phyloP scores from a whole-genome alignment of 2,888 invertebrate species.

The Dastarcus helophoroides region DNA sequence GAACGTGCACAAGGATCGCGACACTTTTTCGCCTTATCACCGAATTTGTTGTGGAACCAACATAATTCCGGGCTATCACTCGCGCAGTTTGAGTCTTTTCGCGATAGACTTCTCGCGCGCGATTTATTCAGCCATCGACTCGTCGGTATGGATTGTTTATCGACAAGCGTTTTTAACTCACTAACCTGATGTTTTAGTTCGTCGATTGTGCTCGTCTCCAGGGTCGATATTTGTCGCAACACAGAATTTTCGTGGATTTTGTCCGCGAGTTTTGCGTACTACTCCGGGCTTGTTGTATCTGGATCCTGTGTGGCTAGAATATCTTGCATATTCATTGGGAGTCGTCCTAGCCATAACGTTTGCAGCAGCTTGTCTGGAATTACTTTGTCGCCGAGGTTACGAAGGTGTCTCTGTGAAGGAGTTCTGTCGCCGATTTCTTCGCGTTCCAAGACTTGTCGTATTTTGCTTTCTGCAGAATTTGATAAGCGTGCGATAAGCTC shows the following conservation, averaged over 20 bases:
- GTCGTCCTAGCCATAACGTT: conserved; percentile 7
- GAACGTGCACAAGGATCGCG: conserved; percentile 9
- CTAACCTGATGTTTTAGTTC: background rate
- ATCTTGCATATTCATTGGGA: conserved; percentile 7
- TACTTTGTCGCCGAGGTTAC: conserved; percentile 1
- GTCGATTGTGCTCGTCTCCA: background rate
- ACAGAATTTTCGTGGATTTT: conserved; percentile 1
- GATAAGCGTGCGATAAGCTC: conserved; percentile 15
- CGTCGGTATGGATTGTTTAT: background rate
- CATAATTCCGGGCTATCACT: conserved; percentile 3
- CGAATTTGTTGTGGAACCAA: conserved; percentile 13
- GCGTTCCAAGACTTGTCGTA: conserved; percentile 7
- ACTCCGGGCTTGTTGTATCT: background rate
- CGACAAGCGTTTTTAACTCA: background rate
- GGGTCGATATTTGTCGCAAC: background rate
- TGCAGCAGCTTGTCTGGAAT: conserved; percentile 5
- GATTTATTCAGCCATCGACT: background rate
- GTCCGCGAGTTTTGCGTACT: background rate
- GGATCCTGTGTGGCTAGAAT: conserved; percentile 8
- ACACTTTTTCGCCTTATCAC: conserved; percentile 10
- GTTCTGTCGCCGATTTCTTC: conserved; percentile 12
- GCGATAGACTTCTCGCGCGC: background rate
- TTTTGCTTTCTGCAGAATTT: conserved; percentile 12
- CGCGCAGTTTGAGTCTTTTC: background rate
- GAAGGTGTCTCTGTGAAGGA: conserved; percentile 10